Conservation (phyloP, 2,113 vertebrate genomes). For the Dicrurus megarhynchus region DNA sequence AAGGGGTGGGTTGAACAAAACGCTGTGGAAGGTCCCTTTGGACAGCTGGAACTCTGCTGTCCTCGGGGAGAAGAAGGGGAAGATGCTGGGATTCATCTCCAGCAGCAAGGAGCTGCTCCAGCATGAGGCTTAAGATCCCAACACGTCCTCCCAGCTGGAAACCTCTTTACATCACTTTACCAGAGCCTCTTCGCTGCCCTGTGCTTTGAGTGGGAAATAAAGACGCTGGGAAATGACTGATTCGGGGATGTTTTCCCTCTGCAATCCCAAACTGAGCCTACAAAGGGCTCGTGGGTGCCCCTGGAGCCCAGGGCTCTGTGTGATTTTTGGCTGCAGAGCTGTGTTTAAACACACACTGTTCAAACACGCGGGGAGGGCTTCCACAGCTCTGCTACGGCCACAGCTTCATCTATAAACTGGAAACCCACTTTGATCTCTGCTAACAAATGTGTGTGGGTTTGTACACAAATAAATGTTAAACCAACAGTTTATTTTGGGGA, state of each 20-base stretch:
- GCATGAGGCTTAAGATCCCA: background rate
- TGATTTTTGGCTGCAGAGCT: background rate
- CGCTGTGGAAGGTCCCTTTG: fast-evolving
- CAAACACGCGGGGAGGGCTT: background rate
- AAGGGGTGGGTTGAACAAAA: fast-evolving
- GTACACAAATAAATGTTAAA: background rate
- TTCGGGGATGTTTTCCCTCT: background rate
- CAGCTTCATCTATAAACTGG: fast-evolving
- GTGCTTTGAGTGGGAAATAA: background rate
- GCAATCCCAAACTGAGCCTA: background rate
- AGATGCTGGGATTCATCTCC: background rate
- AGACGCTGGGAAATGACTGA: background rate
- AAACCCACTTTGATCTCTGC: background rate
- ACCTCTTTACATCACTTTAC: background rate
- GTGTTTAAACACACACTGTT: fast-evolving
- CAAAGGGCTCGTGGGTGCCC: background rate
- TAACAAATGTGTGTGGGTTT: fast-evolving
- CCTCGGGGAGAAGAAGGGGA: background rate
- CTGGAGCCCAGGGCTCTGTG: background rate
- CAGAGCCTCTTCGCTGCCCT: background rate
- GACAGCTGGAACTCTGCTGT: background rate
- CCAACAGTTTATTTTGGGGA: background rate
- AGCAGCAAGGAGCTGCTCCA: background rate
- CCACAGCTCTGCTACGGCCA: background rate
- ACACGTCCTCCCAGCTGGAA: background rate